Evolutionary conservation across 2,113 vertebrate genomes (phyloP), one percentile per base, ranked within the genome.

Genomic region (Salvelinus alpinus): DNA sequence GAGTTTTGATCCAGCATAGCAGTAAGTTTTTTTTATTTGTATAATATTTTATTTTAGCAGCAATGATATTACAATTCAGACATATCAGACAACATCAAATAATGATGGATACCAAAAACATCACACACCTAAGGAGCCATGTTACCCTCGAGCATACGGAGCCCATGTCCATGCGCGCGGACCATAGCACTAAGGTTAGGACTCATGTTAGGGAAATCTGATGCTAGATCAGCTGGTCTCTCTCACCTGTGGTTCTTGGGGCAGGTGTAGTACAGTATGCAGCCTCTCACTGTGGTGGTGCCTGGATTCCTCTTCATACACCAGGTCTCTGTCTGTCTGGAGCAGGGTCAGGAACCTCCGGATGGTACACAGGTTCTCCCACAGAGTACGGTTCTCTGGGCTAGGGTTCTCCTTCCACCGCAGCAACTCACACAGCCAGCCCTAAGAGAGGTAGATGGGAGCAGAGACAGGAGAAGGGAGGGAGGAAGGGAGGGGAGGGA

Each of bases 281-380:
- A 99, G 94, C 3, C 97, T 94, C 89, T 99, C 97, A 0, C 87
- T 96, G 91, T 99, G 97, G 78, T 99, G 98, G 79, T 99, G 97
- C 0, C 97, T 88, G 0, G 97, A 98, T 86, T 99, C 98, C 13
- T 99, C 97, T 88, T 99, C 97, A 0, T 99, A 99, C 29, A 97
- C 94, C 80, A 97, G 91, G 67, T 99, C 98, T 73, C 98, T 88
- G 90, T 99, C 98, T 0, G 92, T 88, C 88, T 99, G 98, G 0
- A 95, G 95, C 66, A 99, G 95, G 59, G 93, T 92, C 84, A 99
- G 91, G 85, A 99, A 99, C 85, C 97, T 95, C 5, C 97, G 96
- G 78, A 99, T 99, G 83, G 97, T 99, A 89, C 96, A 98, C 74
- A 99, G 95, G 90, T 99, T 99, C 90, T 99, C 98, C 97, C 98